Base-by-base conservation (phyloP, 2,888 invertebrate species). In the Hymenopus coronatus region DNA sequence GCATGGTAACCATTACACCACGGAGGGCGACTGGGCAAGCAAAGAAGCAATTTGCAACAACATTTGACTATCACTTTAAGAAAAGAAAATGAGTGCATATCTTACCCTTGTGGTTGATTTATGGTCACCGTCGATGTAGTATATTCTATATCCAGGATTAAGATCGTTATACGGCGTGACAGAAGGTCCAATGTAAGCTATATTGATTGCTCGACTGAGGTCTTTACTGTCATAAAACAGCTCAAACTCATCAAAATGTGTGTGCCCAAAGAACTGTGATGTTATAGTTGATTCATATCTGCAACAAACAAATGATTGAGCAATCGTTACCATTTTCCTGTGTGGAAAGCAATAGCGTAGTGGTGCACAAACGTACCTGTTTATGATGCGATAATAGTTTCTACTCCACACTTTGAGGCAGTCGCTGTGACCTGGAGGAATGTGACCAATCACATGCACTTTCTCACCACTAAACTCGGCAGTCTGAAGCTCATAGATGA, bases 371-470 rank as follows among this genome's bases (percentile, higher is more conserved):
- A 8, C 91, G 90, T 91, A 94, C 94, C 98, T 95, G 91, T 97
- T 97, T 88, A 98, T 96, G 89, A 98, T 98, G 85, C 96, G 96
- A 92, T 98, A 98, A 93, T 97, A 98, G 93, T 99, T 99, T 91
- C 98, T 96, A 8, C 98, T 98, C 98, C 99, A 99, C 7, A 98
- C 97, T 94, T 98, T 98, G 81, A 99, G 93, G 92, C 99, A 99
- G 93, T 98, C 98, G 0, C 97, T 96, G 92, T 97, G 97, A 4
- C 99, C 98, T 0, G 99, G 99, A 0, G 98, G 98, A 91, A 99
- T 98, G 92, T 99, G 99, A 0, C 98, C 96, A 88, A 99, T 97
- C n/a, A 99, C 97, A 92, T 99, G 99, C 20, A 99, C 99, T 93
- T 99, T 98, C 93, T 98, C 98, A 25, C 97, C 97, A 91, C 97